Evolutionary conservation across 1,140 invertebrate genomes (phyloP), one percentile per base, ranked within the genome.

Genomic region (Rhopalosiphum maidis): DNA sequence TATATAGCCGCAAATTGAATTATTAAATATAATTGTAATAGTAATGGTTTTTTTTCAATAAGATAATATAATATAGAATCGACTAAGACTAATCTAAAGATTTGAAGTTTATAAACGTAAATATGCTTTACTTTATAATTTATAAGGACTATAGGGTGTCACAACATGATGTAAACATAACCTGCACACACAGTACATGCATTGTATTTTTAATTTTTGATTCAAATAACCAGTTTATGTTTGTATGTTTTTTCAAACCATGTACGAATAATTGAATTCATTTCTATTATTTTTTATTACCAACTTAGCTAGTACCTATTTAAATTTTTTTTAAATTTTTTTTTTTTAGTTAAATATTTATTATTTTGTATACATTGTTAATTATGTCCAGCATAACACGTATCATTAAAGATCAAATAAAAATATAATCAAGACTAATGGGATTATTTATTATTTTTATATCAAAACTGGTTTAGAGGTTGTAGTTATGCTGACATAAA

Each of bases 291-390:
- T 22, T 68, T 68, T n/a, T 68, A n/a, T 68, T 68, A 68, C 60
- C 30, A 18, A n/a, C 60, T 30, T 68, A 15, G 15, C 46, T 68
- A n/a, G 51, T 11, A 30, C 9, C 3, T 21, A 46, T 46, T 68
- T 68, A n/a, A 68, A 68, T 68, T 68, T 77, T 77, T 68, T 68
- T 9, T 60, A n/a, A n/a, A n/a, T 68, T n/a, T 77, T 77, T 5
- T 68, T 60, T 60, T 60, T 68, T 77, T 77, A n/a, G 60, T n/a
- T n/a, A n/a, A n/a, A n/a, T 77, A n/a, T 68, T n/a, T 77, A 77
- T 77, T 77, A 77, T 77, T n/a, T n/a, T 77, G 60, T n/a, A n/a
- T 68, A 68, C 5, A n/a, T 77, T 77, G n/a, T n/a, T 77, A 77
- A 77, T 77, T n/a, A n/a, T 77, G 3, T 77, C 4, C 11, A 18